Evolutionary conservation across 2,113 vertebrate genomes (phyloP).

Genomic region (Myotis lucifugus): DNA sequence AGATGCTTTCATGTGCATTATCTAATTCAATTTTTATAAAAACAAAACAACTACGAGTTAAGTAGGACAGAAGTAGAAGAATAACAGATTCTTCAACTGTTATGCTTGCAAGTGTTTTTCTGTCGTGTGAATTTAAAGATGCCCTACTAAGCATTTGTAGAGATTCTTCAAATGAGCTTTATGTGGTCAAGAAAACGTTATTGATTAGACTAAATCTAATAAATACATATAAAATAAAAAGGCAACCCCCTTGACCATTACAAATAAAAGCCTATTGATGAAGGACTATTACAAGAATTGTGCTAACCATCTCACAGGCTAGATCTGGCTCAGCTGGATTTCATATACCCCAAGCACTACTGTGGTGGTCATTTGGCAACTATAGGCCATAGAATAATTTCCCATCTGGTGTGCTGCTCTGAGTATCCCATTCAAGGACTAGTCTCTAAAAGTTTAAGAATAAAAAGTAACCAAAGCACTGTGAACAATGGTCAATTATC

Average conservation of each 20-base stretch:
- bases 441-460: conserved; percentile 76
- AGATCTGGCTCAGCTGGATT: conserved; percentile 44
- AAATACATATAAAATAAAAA: conserved; percentile 22
- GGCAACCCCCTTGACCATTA: background rate
- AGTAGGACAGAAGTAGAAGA: background rate
- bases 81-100: background rate
- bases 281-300: background rate
- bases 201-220: conserved; percentile 32
- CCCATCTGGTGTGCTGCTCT: conserved; percentile 71
- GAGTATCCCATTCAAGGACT: conserved; percentile 67
- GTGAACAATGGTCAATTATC: conserved; percentile 80
- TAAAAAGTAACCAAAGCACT: conserved; percentile 77
- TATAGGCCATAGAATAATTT: conserved; percentile 61
- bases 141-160: background rate
- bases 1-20: background rate
- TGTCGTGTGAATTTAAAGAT: background rate
- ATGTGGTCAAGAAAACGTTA: background rate
- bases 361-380: conserved; percentile 59
- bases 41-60: background rate
- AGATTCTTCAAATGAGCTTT: conserved; percentile 1
- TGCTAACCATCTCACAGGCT: background rate
- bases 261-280: conserved; percentile 25
- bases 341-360: background rate
- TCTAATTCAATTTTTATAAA: background rate
- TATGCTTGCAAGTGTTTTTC: background rate